Base-by-base conservation (phyloP, 2,113 vertebrate genomes). In the Rhombomys opimus region DNA sequence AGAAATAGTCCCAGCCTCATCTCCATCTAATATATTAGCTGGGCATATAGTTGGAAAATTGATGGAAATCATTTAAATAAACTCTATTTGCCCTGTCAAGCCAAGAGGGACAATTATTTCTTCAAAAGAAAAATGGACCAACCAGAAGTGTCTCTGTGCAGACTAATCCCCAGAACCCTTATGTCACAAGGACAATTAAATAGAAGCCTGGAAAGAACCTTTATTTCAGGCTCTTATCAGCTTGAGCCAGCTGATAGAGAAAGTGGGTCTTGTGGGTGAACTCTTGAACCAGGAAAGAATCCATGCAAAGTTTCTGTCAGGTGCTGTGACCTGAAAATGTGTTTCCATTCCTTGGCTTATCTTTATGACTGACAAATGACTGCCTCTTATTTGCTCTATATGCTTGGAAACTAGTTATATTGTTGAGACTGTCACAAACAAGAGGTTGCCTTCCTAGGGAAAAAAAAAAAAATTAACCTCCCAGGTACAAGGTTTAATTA, bases 341-440 rank as follows among this genome's bases (percentile, higher is more conserved):
- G 97, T 97, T 97, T 97, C 97, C 94, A 97, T 98, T 97, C 73
- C 94, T 96, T 75, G 95, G 87, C 87, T 98, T 98, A 98, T 98
- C 98, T 98, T 98, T 98, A 97, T 97, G 90, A 97, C 67, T 30
- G 32, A 72, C 73, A 52, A 92, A 75, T 92, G 81, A 97, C 67
- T 93, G 90, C 94, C 70, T 97, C 32, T 80, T 97, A 98, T 97
- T 97, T 97, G 96, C 89, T 96, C 73, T 95, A 89, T 89, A 46
- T 93, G 27, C 89, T 96, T 94, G 65, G 86, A 95, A 93, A 94
- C 87, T 93, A 30, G n/a, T 89, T 95, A 90, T 68, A 90, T 91
- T 94, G 65, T 80, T 89, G 32, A 96, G 93, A 68, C 82, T 75
- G 7, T 90, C 50, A 89, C 77, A 95, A 92, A 52, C 17, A 57